Evolutionary conservation across 2,888 invertebrate genomes (phyloP).

Genomic region (Clitarchus hookeri): DNA sequence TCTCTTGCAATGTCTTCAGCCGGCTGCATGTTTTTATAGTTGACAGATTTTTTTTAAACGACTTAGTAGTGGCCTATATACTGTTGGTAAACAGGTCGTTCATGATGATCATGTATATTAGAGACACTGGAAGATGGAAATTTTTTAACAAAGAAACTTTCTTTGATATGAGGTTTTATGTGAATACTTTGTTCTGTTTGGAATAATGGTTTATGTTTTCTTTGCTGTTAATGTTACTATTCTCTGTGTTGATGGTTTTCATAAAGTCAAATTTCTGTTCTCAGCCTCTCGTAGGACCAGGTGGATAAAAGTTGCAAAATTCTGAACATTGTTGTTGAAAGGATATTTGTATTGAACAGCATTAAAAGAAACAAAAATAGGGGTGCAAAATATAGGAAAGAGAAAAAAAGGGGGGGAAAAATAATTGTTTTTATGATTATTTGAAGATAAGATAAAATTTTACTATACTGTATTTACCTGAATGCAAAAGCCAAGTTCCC

Average conservation of each 20-base stretch:
- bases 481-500: too few relatives aligned
- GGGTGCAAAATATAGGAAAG: too few relatives aligned
- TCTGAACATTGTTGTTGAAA: too few relatives aligned
- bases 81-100: background rate
- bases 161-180: background rate
- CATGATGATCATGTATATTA: background rate
- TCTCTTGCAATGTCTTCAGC: background rate
- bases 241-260: background rate
- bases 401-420: too few relatives aligned
- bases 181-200: background rate
- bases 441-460: too few relatives aligned
- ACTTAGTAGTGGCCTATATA: background rate
- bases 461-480: too few relatives aligned
- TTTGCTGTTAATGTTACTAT: background rate
- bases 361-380: too few relatives aligned
- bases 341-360: too few relatives aligned
- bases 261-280: too few relatives aligned
- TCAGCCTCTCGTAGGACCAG: too few relatives aligned
- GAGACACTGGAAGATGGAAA: background rate
- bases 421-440: too few relatives aligned
- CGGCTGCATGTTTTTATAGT: background rate
- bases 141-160: background rate
- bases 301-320: too few relatives aligned
- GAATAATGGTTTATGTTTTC: background rate
- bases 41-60: background rate